These are phyloP conservation scores for Drosophila lowei DNA, from an alignment of 1,140 invertebrate species.

Conservation along the genomic window DNA sequence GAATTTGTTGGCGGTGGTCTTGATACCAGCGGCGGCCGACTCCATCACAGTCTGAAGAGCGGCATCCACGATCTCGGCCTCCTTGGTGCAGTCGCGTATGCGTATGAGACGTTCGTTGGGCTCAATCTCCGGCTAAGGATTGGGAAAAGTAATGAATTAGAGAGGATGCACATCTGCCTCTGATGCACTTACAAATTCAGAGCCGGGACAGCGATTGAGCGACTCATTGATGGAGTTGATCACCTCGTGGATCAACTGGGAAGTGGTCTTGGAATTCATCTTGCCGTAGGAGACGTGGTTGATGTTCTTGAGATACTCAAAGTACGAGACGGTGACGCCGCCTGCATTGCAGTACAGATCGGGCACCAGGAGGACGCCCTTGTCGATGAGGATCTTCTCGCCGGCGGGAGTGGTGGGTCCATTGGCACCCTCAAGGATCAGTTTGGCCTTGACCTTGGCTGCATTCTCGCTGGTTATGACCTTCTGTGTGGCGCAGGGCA, in stretches of 20 bases:
- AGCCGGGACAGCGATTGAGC: slow-evolving; percentile 3
- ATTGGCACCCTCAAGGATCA: slow-evolving; percentile 92
- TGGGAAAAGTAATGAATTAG: too few species aligned
- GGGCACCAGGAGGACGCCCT: slow-evolving; percentile 91
- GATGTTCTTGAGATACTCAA: slow-evolving; percentile 96
- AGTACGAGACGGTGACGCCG: slow-evolving; percentile 95
- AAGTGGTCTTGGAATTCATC: slow-evolving; percentile 86
- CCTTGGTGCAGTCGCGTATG: slow-evolving; percentile 84
- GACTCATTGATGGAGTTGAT: slow-evolving; percentile 72
- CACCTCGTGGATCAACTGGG: slow-evolving; percentile 54
- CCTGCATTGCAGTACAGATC: slow-evolving; percentile 94
- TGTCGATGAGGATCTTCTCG: slow-evolving; percentile 89
- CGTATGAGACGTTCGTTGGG: slow-evolving; percentile 86
- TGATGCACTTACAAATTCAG: slow-evolving; percentile 21
- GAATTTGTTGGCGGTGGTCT: slow-evolving; percentile 88
- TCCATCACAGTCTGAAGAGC: slow-evolving; percentile 93
- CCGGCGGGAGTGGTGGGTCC: slow-evolving; percentile 93
- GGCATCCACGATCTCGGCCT: slow-evolving; percentile 93
- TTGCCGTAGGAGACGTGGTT: slow-evolving; percentile 95
- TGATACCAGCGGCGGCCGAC: slow-evolving; percentile 87
- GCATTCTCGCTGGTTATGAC: slow-evolving; percentile 91
- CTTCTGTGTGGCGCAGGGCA: slow-evolving; percentile 94
- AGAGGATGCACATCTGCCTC: too few species aligned
- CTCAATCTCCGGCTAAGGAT: slow-evolving; percentile 84
- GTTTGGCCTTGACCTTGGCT: slow-evolving; percentile 89